Percentiles rank a stretch among this genome's conserved stretches.
Evolutionary conservation across 2,888 invertebrate species (phyloP).

Genomic region (Tipula helvola): DNA sequence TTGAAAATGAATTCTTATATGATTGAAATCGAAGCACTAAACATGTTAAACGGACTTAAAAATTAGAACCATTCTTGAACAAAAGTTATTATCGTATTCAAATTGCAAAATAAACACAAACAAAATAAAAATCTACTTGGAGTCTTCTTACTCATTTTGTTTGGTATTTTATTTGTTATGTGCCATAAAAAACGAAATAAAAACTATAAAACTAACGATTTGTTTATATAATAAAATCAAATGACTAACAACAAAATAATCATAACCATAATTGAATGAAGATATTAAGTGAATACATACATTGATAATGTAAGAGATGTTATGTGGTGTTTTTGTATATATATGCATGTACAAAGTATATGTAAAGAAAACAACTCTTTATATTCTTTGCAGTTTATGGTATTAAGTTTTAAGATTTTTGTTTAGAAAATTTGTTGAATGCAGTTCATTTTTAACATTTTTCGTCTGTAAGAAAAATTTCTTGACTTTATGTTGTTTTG

Average conservation of each 20-base stretch:
- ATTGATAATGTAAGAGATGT: background rate
- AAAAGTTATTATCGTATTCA: background rate
- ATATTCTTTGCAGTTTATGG: background rate
- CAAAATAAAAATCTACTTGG: background rate
- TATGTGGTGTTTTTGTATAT: background rate
- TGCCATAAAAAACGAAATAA: background rate
- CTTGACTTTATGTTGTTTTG: too few species aligned
- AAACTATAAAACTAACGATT: background rate
- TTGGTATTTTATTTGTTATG: background rate
- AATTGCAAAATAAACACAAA: background rate
- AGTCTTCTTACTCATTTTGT: background rate
- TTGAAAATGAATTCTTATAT: background rate
- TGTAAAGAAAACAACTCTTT: background rate
- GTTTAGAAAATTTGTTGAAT: background rate
- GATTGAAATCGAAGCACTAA: background rate
- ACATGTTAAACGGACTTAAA: background rate
- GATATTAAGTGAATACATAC: background rate
- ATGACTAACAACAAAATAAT: constrained; percentile 4
- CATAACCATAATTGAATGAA: background rate
- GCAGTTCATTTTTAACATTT: background rate
- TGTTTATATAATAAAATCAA: constrained; percentile 4
- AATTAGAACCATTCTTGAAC: background rate
- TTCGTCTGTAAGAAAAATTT: too few species aligned
- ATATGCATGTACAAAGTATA: background rate
- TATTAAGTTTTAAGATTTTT: background rate